A percentile compares a stretch with the other conserved stretches of the same genome.
Evolutionary conservation across 2,888 invertebrate species (phyloP).

Genomic region (Galerucella calmariensis): DNA sequence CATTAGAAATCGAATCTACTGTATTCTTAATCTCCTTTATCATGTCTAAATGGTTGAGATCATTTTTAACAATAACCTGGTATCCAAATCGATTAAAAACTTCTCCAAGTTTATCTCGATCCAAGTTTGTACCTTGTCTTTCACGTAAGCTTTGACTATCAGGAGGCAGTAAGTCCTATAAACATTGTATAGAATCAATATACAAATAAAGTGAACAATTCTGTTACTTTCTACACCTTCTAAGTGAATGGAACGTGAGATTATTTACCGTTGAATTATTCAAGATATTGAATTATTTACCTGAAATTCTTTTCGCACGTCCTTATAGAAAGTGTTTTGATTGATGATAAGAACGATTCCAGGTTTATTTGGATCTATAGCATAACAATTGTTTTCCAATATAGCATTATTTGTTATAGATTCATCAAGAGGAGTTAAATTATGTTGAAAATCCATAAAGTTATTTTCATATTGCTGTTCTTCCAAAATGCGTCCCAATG

Average conservation of each 20-base stretch:
- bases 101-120: slow-evolving; percentile 55
- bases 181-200: neutral
- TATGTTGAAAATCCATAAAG: slow-evolving; percentile 32
- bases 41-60: slow-evolving; percentile 58
- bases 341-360: slow-evolving; percentile 64
- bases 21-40: slow-evolving; percentile 49
- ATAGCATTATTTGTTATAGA: neutral
- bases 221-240: too few relatives aligned
- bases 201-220: neutral
- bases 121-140: slow-evolving; percentile 61
- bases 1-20: slow-evolving; percentile 52
- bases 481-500: neutral
- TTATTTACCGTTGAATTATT: neutral
- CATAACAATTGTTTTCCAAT: slow-evolving; percentile 47
- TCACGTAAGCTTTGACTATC: slow-evolving; percentile 51
- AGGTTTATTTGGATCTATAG: slow-evolving; percentile 54
- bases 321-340: slow-evolving; percentile 59
- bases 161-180: slow-evolving; percentile 54
- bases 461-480: slow-evolving; percentile 19
- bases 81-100: slow-evolving; percentile 63
- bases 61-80: slow-evolving; percentile 51
- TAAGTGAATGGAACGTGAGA: neutral
- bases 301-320: slow-evolving; percentile 44
- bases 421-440: slow-evolving; percentile 7
- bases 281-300: slow-evolving; percentile 19